Percentiles rank a stretch among this genome's conserved stretches.
Conservation (phyloP, 2,888 invertebrate genomes). For the Pedicia rivosa region DNA sequence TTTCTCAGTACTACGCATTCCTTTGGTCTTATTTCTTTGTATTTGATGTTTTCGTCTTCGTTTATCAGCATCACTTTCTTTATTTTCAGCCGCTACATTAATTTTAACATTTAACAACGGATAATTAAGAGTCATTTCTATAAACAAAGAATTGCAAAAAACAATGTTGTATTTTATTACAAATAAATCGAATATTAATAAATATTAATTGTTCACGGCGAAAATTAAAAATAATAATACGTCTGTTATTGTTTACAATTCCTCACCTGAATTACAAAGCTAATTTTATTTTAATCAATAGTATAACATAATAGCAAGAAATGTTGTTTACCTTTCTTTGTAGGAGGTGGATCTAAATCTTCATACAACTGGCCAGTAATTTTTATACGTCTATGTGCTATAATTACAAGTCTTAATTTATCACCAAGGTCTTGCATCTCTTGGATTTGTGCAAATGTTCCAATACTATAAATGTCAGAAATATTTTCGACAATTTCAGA, state of each 20-base stretch:
- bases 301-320: neutral
- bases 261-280: neutral
- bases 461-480: constrained; percentile 75
- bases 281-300: neutral
- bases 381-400: constrained; percentile 81
- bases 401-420: constrained; percentile 76
- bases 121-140: constrained; percentile 66
- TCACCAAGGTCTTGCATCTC: constrained; percentile 94
- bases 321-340: constrained; percentile 10
- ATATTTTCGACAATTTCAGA: constrained; percentile 68
- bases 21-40: constrained; percentile 10
- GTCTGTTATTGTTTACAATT: neutral
- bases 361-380: constrained; percentile 67
- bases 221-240: neutral
- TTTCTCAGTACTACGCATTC: neutral
- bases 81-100: constrained; percentile 65
- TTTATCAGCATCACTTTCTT: constrained; percentile 45
- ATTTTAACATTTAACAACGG: constrained; percentile 68
- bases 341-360: constrained; percentile 42
- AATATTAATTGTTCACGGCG: too few relatives aligned
- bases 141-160: constrained; percentile 9
- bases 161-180: neutral
- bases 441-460: constrained; percentile 95
- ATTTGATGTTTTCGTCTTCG: constrained; percentile 24
- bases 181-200: too few relatives aligned